phyloP scores from a whole-genome alignment of 2,888 invertebrate genomes.

The Nymphalis polychloros region DNA sequence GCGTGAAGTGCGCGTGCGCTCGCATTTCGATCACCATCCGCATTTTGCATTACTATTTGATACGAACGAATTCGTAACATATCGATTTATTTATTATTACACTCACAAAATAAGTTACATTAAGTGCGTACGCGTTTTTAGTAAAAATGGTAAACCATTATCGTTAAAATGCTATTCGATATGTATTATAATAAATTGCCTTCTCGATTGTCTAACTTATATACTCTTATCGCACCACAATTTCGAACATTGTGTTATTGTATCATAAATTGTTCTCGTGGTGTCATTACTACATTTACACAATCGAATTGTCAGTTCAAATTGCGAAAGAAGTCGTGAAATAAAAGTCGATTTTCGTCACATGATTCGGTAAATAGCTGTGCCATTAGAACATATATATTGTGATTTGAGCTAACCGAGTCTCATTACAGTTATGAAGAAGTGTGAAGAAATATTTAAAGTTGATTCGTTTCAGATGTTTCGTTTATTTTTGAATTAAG shows the following conservation, averaged over 20 bases:
- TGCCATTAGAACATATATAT: constrained; percentile 16
- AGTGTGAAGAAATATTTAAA: constrained; percentile 14
- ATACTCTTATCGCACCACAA: constrained; percentile 33
- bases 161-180: constrained; percentile 6
- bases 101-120: not conserved
- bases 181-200: constrained; percentile 30
- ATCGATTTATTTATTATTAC: not conserved
- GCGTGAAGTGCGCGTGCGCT: constrained; percentile 65
- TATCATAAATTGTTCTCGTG: constrained; percentile 53
- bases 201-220: constrained; percentile 24
- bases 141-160: not conserved
- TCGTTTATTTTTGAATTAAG: not conserved
- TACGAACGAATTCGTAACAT: constrained; percentile 6
- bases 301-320: constrained; percentile 58
- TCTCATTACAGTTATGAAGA: constrained; percentile 17
- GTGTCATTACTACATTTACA: constrained; percentile 53
- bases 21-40: constrained; percentile 56
- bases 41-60: constrained; percentile 35
- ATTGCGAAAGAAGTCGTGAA: constrained; percentile 71
- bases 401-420: constrained; percentile 15
- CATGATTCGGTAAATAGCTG: constrained; percentile 58
- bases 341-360: constrained; percentile 72
- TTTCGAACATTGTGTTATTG: constrained; percentile 31
- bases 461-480: constrained; percentile 12
- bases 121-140: not conserved